These are phyloP conservation scores for Coendou prehensilis DNA, from an alignment of 2,797 vertebrate genomes.

Conservation along the genomic window DNA sequence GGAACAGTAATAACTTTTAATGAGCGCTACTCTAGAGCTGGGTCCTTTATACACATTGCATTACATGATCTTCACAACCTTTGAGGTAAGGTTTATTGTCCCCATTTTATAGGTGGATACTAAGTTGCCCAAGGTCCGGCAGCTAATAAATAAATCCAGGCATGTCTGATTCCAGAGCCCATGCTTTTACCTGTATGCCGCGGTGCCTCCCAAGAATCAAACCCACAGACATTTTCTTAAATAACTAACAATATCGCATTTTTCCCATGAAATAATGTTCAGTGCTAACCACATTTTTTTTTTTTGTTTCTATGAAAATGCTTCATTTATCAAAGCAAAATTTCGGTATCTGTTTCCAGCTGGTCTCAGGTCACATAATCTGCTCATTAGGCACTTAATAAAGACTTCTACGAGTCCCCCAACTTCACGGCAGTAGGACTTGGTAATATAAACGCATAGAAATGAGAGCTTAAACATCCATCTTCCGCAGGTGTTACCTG, in stretches of 20 bases:
- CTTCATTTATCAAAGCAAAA: conserved; percentile 66
- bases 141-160: conserved; percentile 83
- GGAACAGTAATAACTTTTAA: conserved; percentile 77
- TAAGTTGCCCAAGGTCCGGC: conserved; percentile 75
- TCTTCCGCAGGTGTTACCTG: conserved; percentile 84
- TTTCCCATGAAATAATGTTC: conserved; percentile 38
- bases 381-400: conserved; percentile 72
- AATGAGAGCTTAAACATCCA: conserved; percentile 76
- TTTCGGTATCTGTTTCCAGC: conserved; percentile 74
- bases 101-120: conserved; percentile 84
- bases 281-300: conserved; percentile 61
- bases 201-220: conserved; percentile 69
- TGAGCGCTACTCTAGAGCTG: conserved; percentile 62
- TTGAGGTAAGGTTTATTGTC: conserved; percentile 83
- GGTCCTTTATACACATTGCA: conserved; percentile 68
- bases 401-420: conserved; percentile 64
- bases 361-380: conserved; percentile 56
- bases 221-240: conserved; percentile 37
- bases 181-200: conserved; percentile 39
- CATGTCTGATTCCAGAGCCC: conserved; percentile 71
- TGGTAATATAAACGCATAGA: conserved; percentile 80
- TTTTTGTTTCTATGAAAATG: conserved; percentile 62
- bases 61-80: conserved; percentile 81
- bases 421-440: conserved; percentile 56
- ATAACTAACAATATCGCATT: conserved; percentile 42